A percentile compares a stretch with the other conserved stretches of the same genome.
Conservation (phyloP, 1,140 invertebrate genomes). For the Tribolium madens region DNA sequence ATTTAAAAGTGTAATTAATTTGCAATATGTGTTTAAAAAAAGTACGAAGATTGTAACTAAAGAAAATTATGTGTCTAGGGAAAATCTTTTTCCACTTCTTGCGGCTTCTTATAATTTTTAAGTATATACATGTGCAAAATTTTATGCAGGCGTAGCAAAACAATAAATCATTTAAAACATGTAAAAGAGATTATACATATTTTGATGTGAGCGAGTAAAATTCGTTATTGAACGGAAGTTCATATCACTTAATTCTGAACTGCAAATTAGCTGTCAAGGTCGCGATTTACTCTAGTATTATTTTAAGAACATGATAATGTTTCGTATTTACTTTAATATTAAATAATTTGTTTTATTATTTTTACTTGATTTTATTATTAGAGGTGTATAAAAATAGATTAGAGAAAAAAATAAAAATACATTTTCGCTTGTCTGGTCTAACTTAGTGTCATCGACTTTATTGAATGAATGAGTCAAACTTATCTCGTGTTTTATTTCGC, state of each 20-base stretch:
- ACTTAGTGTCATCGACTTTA: not conserved
- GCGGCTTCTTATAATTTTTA: not conserved
- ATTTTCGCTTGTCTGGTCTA: not conserved
- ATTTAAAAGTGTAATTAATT: not conserved
- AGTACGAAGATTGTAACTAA: not conserved
- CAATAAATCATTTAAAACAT: not conserved
- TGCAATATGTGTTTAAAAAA: not conserved
- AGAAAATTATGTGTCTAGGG: not conserved
- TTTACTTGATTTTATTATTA: conserved; percentile 2
- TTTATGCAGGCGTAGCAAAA: not conserved
- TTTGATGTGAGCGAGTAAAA: not conserved
- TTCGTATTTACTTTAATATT: conserved; percentile 12
- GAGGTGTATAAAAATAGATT: not conserved
- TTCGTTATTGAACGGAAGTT: conserved; percentile 13
- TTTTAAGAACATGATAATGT: conserved; percentile 13
- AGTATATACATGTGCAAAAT: not conserved
- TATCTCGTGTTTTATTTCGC: not conserved
- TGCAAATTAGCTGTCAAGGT: conserved; percentile 42
- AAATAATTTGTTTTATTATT: conserved; percentile 5
- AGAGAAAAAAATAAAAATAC: conserved; percentile 6
- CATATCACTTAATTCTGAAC: conserved; percentile 29
- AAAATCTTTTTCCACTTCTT: not conserved
- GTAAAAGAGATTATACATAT: not conserved
- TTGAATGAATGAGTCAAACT: conserved; percentile 7
- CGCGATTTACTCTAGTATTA: not conserved